Base-by-base conservation (phyloP, 2,113 vertebrate species). In the Ptychochromis oligacanthus region DNA sequence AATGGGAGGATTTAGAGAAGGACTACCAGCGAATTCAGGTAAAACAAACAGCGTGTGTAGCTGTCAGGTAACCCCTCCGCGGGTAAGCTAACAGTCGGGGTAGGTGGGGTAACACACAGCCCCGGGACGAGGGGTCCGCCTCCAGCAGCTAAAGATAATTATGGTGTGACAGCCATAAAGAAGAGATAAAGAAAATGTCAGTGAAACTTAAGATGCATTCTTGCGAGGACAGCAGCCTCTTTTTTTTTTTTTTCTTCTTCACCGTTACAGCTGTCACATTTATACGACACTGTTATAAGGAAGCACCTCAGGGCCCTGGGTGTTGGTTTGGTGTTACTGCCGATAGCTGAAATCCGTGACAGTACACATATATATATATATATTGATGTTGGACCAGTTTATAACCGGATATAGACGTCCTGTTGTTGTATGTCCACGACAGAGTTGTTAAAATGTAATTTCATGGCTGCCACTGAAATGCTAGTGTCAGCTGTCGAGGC, bases 11-110 rank as follows among this genome's bases (percentile, higher is more conserved):
- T 86, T 93, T 99, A 84, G 97, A 98, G 91, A 96, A 96, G 87
- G 96, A 97, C 88, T 97, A 96, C 94, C 97, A 97, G 77, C 94
- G 95, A 77, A 95, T 97, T 59, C 98, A 98, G 97, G 98, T 98
- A 76, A n/a, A 94, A 78, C 60, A 0, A 31, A 4, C 55, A 2
- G 9, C 10, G 3, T 26, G 1, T 58, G 4, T 5, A 18, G 20
- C 24, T 12, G 5, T 22, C 13, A 3, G 10, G 4, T 43, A 49
- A 58, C 17, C 20, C 20, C 7, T 12, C 15, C n/a, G n/a, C 52
- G 6, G 74, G 31, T 20, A n/a, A 11, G 81, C 72, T 58, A 84
- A 74, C 77, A 15, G 75, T 0, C 6, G 28, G 58, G 18, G 26
- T 6, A 34, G 60, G 56, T 34, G 14, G 56, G 67, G 6, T 9